Conservation (phyloP, 2,113 vertebrate genomes). For the Galemys pyrenaicus region DNA sequence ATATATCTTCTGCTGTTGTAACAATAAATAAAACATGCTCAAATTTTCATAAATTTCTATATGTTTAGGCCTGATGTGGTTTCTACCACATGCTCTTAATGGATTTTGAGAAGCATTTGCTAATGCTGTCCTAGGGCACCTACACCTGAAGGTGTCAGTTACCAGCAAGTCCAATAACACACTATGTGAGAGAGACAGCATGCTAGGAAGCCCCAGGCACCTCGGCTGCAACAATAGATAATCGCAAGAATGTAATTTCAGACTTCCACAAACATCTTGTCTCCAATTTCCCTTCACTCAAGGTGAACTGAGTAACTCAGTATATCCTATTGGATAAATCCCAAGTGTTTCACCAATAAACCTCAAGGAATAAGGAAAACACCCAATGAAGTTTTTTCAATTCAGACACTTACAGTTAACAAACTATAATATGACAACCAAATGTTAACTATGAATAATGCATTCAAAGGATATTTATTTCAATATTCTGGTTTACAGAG, state of each 20-base stretch:
- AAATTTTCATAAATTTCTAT: not conserved
- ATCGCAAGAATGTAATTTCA: slow-evolving; percentile 72
- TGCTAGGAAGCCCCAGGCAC: not conserved
- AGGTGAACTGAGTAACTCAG: slow-evolving; percentile 46
- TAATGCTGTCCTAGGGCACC: not conserved
- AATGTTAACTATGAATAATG: not conserved
- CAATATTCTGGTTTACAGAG: not conserved
- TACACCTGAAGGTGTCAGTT: slow-evolving; percentile 4
- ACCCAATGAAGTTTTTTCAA: slow-evolving; percentile 34
- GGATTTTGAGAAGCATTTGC: not conserved
- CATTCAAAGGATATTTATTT: slow-evolving; percentile 22
- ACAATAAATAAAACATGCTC: slow-evolving; percentile 51
- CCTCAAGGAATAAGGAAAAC: not conserved
- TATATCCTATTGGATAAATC: slow-evolving; percentile 45
- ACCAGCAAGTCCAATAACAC: not conserved
- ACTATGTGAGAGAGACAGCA: not conserved
- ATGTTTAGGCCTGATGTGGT: not conserved
- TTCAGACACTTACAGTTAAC: not conserved
- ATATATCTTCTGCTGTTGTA: slow-evolving; percentile 35
- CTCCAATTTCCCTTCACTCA: slow-evolving; percentile 40
- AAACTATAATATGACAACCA: not conserved
- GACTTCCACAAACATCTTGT: slow-evolving; percentile 46
- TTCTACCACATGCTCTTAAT: not conserved
- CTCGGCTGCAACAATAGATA: slow-evolving; percentile 1
- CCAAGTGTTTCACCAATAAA: slow-evolving; percentile 59